Conservation (phyloP, 2,888 invertebrate genomes). For the Rhodophaea formosa region DNA sequence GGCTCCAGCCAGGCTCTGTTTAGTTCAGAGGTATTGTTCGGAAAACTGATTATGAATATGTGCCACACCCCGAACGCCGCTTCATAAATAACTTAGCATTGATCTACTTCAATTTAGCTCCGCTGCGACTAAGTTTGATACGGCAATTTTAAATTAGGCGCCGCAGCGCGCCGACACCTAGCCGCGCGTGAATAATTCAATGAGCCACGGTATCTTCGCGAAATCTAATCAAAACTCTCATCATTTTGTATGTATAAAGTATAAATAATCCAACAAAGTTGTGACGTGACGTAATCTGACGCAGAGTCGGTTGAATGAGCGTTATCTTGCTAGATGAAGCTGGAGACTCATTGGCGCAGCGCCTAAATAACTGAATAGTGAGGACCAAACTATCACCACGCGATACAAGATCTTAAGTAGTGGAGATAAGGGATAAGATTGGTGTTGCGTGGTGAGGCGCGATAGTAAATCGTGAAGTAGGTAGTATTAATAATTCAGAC, state of each 20-base stretch:
- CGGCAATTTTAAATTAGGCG: conserved; percentile 52
- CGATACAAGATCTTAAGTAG: neutral
- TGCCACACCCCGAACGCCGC: conserved; percentile 3
- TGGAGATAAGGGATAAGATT: neutral
- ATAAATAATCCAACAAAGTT: conserved; percentile 19
- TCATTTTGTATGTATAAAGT: conserved; percentile 44
- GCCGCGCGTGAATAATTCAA: conserved; percentile 58
- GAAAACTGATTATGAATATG: conserved; percentile 25
- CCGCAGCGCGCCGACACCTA: conserved; percentile 36
- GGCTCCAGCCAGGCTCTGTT: conserved; percentile 17
- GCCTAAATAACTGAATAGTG: conserved; percentile 7
- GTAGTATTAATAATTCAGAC: conserved; percentile 29
- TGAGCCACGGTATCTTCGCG: conserved; percentile 48
- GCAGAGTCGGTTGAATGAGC: conserved; percentile 10
- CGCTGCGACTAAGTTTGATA: conserved; percentile 47
- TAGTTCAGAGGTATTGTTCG: conserved; percentile 23
- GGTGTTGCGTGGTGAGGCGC: neutral
- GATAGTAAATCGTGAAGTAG: conserved; percentile 20
- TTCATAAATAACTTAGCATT: conserved; percentile 14
- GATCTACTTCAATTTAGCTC: conserved; percentile 41
- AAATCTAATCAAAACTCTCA: conserved; percentile 60
- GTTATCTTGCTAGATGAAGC: conserved; percentile 14
- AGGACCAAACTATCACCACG: neutral
- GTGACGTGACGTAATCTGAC: conserved; percentile 16
- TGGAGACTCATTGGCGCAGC: conserved; percentile 3